These are phyloP conservation scores for Alsophila aescularia DNA, from an alignment of 2,888 invertebrate genomes.

Conservation along the genomic window DNA sequence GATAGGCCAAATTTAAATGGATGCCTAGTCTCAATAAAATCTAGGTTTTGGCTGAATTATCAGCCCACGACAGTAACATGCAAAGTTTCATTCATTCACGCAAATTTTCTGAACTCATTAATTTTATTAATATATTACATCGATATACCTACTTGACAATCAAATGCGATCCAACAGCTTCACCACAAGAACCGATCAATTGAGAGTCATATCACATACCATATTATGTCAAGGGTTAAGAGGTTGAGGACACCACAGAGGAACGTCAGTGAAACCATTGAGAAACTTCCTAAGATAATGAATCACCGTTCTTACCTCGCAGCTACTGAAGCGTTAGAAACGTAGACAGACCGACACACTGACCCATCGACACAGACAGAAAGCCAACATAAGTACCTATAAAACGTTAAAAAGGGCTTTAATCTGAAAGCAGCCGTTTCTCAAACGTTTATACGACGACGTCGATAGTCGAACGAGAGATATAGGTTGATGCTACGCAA, in stretches of 20 bases:
- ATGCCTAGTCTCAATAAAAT: slow-evolving; percentile 12
- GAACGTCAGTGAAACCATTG: background rate
- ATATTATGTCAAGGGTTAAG: no score
- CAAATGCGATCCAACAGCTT: no score
- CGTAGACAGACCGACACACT: slow-evolving; percentile 17
- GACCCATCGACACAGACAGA: slow-evolving; percentile 17
- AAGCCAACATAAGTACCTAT: slow-evolving; percentile 17
- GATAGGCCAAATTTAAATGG: slow-evolving; percentile 1
- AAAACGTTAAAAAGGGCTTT: slow-evolving; percentile 39
- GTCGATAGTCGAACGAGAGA: background rate
- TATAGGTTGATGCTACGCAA: background rate
- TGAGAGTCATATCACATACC: no score
- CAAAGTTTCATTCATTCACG: no score
- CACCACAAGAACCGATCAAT: no score
- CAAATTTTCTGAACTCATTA: no score
- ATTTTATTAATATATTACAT: no score
- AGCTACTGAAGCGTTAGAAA: background rate
- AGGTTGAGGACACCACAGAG: background rate
- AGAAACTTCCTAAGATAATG: background rate
- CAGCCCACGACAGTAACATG: slow-evolving; percentile 1
- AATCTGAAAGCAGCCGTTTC: slow-evolving; percentile 25
- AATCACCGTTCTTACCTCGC: background rate
- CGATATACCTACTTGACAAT: no score
- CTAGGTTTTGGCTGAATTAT: background rate
- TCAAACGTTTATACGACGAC: slow-evolving; percentile 8